Conservation (phyloP, 2,797 vertebrate genomes). For the Enteromius argenteus region DNA sequence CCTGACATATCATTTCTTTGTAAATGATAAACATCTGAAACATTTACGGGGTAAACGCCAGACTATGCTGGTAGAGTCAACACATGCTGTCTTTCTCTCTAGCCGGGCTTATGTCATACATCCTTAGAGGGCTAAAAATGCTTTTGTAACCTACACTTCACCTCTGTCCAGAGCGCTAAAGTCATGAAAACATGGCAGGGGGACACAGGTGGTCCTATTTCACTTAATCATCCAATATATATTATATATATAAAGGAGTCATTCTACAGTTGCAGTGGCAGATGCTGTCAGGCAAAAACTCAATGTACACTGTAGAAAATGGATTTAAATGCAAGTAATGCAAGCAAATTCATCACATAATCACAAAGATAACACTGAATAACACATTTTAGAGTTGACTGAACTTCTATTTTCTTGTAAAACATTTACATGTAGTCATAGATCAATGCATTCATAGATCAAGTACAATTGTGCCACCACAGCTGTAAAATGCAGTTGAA, state of each 20-base stretch:
- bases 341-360: not conserved
- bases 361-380: not conserved
- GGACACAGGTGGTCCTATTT: constrained; percentile 18
- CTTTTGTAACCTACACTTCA: constrained; percentile 25
- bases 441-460: not conserved
- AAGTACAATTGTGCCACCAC: too few species aligned
- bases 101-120: not conserved
- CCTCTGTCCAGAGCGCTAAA: constrained; percentile 21
- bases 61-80: constrained; percentile 3
- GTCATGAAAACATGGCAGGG: constrained; percentile 27
- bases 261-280: constrained; percentile 26
- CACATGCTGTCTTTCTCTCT: not conserved
- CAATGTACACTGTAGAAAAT: not conserved
- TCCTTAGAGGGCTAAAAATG: constrained; percentile 32
- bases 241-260: constrained; percentile 3
- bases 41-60: not conserved
- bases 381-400: not conserved
- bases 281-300: not conserved
- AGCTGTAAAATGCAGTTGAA: constrained; percentile 7
- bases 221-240: constrained; percentile 25
- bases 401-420: not conserved
- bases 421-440: not conserved
- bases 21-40: constrained; percentile 12
- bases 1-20: not conserved
- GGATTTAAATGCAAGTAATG: not conserved